These are phyloP conservation scores for Rostratula benghalensis DNA, from an alignment of 2,113 vertebrate genomes.

Conservation along the genomic window DNA sequence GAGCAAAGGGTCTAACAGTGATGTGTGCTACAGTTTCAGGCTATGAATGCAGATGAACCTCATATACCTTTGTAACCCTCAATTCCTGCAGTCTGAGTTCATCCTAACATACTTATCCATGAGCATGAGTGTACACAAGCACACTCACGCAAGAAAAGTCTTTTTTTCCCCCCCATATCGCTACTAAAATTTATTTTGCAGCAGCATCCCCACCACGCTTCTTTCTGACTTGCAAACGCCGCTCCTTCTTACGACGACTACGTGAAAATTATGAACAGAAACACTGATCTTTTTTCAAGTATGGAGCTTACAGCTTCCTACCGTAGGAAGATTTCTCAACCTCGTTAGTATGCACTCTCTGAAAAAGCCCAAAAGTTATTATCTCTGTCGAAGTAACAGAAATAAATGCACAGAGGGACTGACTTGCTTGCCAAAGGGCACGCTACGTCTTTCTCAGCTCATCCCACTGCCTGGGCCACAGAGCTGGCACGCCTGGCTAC, in stretches of 20 bases:
- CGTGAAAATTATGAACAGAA: not conserved
- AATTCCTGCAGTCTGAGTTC: not conserved
- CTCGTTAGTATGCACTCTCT: not conserved
- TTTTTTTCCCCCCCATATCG: not conserved
- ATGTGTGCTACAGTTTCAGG: not conserved
- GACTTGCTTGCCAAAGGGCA: constrained; percentile 4
- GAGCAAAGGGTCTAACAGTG: not conserved
- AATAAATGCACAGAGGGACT: not conserved
- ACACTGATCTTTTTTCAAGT: not conserved
- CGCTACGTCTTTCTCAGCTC: not conserved
- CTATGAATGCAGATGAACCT: not conserved
- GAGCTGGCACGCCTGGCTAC: not conserved
- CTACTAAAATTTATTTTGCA: constrained; percentile 45
- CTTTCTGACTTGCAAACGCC: not conserved
- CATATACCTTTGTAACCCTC: not conserved
- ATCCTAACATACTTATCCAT: not conserved
- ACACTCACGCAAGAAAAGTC: not conserved
- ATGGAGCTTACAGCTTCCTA: not conserved
- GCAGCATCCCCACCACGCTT: not conserved
- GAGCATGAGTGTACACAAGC: not conserved
- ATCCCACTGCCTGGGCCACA: not conserved
- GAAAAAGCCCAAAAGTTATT: not conserved
- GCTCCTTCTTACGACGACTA: not conserved
- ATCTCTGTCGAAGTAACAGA: not conserved
- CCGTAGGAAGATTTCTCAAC: not conserved